Evolutionary conservation across 2,797 vertebrate species (phyloP), one percentile per base, ranked within the genome.

Genomic region (Urocyon cinereoargenteus): DNA sequence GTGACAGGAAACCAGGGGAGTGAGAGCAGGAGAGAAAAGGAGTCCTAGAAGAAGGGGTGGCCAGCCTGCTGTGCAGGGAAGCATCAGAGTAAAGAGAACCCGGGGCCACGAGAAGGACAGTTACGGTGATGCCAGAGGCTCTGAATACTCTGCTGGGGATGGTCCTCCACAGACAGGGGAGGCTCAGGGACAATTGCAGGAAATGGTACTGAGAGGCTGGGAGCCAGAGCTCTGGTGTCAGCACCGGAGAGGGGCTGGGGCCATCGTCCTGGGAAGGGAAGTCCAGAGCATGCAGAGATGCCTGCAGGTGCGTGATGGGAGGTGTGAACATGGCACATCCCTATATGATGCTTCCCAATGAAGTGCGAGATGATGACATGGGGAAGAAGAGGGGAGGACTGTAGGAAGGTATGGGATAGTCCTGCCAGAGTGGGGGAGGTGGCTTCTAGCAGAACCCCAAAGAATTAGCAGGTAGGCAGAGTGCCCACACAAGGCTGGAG

Each of bases 231-330:
- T 28, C 24, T 14, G 0, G 45, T n/a, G 34, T 64, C 45, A 14
- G 3, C 6, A 3, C 18, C 4, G 22, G 34, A 6, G 9, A 82
- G 22, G 19, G 59, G 18, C 28, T 1, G 0, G 0, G 11, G 31
- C 77, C 10, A 0, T 86, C 31, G 8, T 10, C 3, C 5, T 18
- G 4, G 79, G 36, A 75, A 21, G 81, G 70, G 70, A n/a, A 34
- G 68, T 26, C 73, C 51, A 28, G 31, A 55, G 51, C 8, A 22
- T 26, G 14, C 9, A 3, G 24, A 51, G 68, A 31, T 0, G 5
- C 0, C 0, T 49, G 84, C 59, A 40, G 51, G 59, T 31, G 24
- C 61, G 21, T 53, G 84, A 53, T 18, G 34, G 28, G 36, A 31
- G 11, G 7, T n/a, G 73, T 7, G 13, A 55, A 51, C 9, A 18